A percentile compares a stretch with the other conserved stretches of the same genome.
Conservation (phyloP, 2,888 invertebrate species). For the Metacarcinus magister region DNA sequence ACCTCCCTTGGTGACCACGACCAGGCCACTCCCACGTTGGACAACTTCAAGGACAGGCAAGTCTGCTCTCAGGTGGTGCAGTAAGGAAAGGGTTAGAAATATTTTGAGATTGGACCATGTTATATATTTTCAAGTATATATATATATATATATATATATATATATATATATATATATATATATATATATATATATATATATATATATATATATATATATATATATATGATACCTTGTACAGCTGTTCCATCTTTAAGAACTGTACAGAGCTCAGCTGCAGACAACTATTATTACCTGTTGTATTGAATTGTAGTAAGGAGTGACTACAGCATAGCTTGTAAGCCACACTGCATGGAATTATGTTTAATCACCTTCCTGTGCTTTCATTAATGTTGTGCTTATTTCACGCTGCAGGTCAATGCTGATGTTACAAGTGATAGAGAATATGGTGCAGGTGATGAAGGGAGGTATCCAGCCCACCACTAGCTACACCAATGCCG, state of each 20-base stretch:
- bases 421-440: conserved; percentile 78
- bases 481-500: not conserved
- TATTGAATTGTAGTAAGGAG: not conserved
- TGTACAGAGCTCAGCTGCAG: too few species aligned
- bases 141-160: not conserved
- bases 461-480: conserved; percentile 71
- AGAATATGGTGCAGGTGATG: conserved; percentile 81
- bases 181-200: not conserved
- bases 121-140: not conserved
- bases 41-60: conserved; percentile 80
- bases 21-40: conserved; percentile 63
- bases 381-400: not conserved
- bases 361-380: not conserved
- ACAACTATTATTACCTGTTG: not conserved
- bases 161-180: not conserved
- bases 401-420: conserved; percentile 67
- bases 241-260: not conserved
- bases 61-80: not conserved
- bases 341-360: not conserved
- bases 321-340: not conserved
- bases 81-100: not conserved
- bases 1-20: conserved; percentile 72
- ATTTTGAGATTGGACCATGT: not conserved
- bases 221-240: not conserved
- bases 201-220: not conserved